Base-by-base conservation (phyloP, 2,888 invertebrate genomes). In the Acleris laterana region DNA sequence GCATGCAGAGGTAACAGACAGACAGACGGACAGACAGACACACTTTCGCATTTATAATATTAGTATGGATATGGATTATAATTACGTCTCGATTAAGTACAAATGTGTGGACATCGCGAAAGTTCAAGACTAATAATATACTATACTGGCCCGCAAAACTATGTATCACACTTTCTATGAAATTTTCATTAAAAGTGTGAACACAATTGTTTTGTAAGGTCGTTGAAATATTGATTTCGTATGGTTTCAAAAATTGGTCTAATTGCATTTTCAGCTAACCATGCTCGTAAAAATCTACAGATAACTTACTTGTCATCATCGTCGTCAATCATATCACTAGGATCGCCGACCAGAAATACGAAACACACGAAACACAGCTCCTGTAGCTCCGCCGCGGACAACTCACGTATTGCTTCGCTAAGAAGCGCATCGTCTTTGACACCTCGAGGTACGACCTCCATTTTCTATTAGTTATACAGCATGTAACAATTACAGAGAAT, bases 231-330 rank as follows among this genome's bases (percentile, higher is more conserved):
- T 44, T 16, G 1, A n/a, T n/a, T 13, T 5, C 44, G 3, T 42
- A 16, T 4, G n/a, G 0, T 42, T 9, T 1, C n/a, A 9, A 9
- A 32, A 32, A 32, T 3, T 9, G 0, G 44, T n/a, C 16, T 44
- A 5, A 13, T 5, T 2, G 7, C 16, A 44, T n/a, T 44, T n/a
- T n/a, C n/a, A 44, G 6, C 5, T 44, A 44, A 32, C 32, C 9
- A 32, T 32, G 32, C 32, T 13, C 3, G 1, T 13, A 38, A 13
- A 13, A 16, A 46, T 5, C 1, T n/a, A 16, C 25, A 57, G 51
- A 38, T 32, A 65, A 76, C 83, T 84, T 75, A 84, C 84, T 79
- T 75, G 19, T 78, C 73, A 32, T 60, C 60, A 59, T 63, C 68
- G 22, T 72, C 69, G 58, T 73, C 69, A 25, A 77, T 74, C 32